Evolutionary conservation across 2,113 vertebrate species (phyloP).

Genomic region (Cyrtonyx montezumae): DNA sequence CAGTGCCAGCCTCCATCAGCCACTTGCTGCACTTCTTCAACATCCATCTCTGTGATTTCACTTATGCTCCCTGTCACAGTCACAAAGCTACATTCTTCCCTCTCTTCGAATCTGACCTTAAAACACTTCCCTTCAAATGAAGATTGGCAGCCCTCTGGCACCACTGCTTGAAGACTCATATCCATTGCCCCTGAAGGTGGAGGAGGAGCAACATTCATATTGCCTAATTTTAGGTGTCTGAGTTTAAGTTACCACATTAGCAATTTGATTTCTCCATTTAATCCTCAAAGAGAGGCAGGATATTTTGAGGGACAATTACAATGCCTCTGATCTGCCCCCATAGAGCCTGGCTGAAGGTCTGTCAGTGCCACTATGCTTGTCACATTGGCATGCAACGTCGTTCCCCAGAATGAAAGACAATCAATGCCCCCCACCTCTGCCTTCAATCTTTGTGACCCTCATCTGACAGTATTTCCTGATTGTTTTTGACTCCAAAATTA

Average conservation of each 20-base stretch:
- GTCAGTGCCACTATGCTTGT: background rate
- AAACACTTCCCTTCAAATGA: background rate
- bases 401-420: background rate
- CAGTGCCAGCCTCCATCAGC: constrained; percentile 14
- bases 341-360: background rate
- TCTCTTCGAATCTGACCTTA: background rate
- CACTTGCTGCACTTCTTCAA: background rate
- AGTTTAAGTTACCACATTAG: background rate
- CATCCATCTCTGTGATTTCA: background rate
- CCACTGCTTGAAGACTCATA: background rate
- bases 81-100: background rate
- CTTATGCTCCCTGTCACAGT: background rate
- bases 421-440: background rate
- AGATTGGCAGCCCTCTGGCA: background rate
- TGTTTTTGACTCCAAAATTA: background rate
- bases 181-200: background rate
- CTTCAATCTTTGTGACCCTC: background rate
- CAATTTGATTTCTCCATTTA: constrained; percentile 7
- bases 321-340: background rate
- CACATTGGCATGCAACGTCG: background rate
- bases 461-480: background rate
- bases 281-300: background rate
- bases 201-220: background rate
- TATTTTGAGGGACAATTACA: constrained; percentile 4
- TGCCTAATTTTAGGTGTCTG: background rate